Evolutionary conservation across 1,140 invertebrate species (phyloP).

Genomic region (Ptiloglossa arizonensis): DNA sequence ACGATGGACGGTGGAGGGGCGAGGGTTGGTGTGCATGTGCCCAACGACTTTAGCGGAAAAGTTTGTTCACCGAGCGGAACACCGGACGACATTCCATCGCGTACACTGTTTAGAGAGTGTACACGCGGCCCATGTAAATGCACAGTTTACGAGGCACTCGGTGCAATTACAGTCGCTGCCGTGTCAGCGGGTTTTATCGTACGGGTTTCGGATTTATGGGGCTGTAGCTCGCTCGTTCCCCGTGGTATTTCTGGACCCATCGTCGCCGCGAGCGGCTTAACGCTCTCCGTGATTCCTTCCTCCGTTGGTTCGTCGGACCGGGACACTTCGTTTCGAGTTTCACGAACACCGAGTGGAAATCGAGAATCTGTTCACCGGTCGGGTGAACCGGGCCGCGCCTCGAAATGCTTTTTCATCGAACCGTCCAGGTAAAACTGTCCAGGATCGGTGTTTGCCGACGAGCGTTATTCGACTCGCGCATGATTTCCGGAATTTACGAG

Average conservation of each 20-base stretch:
- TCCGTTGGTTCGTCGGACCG: background rate
- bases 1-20: background rate
- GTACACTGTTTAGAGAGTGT: slow-evolving; percentile 31
- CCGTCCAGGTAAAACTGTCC: background rate
- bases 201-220: slow-evolving; percentile 55
- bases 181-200: slow-evolving; percentile 63
- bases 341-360: background rate
- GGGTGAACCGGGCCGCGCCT: background rate
- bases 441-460: background rate
- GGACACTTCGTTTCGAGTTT: background rate
- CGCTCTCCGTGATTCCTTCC: background rate
- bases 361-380: background rate
- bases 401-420: background rate
- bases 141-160: slow-evolving; percentile 60
- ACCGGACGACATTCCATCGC: slow-evolving; percentile 39
- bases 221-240: background rate
- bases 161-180: slow-evolving; percentile 58
- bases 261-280: slow-evolving; percentile 35
- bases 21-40: background rate
- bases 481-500: background rate
- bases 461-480: background rate
- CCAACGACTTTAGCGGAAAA: slow-evolving; percentile 54
- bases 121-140: slow-evolving; percentile 59
- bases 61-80: slow-evolving; percentile 19
- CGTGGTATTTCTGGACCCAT: slow-evolving; percentile 47